Conservation (phyloP, 2,113 vertebrate species). For the Tachycineta bicolor region DNA sequence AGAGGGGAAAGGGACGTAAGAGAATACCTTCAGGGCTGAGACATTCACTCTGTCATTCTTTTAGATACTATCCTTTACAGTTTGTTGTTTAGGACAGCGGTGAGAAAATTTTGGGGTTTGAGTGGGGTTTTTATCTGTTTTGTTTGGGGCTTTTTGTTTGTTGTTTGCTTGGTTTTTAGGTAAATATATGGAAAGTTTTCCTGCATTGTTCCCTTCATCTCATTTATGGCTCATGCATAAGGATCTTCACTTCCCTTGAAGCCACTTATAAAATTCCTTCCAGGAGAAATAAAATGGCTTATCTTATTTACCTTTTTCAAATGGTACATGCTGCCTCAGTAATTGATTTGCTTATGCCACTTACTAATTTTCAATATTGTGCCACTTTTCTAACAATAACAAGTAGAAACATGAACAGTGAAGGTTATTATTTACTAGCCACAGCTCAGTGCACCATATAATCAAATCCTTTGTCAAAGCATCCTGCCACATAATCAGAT, state of each 20-base stretch:
- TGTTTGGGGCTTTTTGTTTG: background rate
- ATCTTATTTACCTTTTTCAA: background rate
- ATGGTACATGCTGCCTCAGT: background rate
- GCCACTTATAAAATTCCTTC: background rate
- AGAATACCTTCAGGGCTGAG: fast-evolving
- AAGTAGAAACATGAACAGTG: constrained; percentile 46
- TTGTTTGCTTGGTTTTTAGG: background rate
- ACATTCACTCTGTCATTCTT: background rate
- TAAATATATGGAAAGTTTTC: background rate
- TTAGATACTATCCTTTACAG: background rate
- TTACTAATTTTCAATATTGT: constrained; percentile 62
- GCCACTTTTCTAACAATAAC: constrained; percentile 52
- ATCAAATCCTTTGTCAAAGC: constrained; percentile 76
- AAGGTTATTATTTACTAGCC: constrained; percentile 71
- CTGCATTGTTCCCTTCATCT: background rate
- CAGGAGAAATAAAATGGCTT: background rate
- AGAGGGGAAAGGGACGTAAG: background rate
- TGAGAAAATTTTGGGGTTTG: background rate
- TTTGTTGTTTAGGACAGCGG: background rate
- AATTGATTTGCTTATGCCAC: constrained; percentile 59
- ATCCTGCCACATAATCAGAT: constrained; percentile 76
- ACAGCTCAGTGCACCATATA: constrained; percentile 70
- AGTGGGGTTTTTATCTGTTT: fast-evolving
- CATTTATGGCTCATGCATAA: background rate
- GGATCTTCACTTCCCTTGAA: background rate